Percentiles rank a stretch among this genome's conserved stretches.
Conservation (phyloP, 2,888 invertebrate genomes). For the Lapara coniferarum region DNA sequence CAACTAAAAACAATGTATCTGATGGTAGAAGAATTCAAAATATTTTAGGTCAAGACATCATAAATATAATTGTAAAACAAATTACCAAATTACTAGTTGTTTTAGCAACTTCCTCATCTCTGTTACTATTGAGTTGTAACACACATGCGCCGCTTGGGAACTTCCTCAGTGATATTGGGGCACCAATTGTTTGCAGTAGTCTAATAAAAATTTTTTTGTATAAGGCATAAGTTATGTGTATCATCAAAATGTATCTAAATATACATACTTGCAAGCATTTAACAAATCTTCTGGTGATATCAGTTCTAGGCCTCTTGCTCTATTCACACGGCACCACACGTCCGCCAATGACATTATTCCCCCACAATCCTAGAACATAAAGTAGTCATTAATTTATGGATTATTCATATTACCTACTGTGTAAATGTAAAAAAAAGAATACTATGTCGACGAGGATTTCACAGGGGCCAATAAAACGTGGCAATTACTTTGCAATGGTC, state of each 20-base stretch:
- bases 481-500: too few species aligned
- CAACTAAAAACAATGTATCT: too few species aligned
- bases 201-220: conserved; percentile 51
- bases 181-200: conserved; percentile 84
- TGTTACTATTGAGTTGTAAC: conserved; percentile 90
- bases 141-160: conserved; percentile 99
- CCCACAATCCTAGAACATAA: conserved; percentile 88
- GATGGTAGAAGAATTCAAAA: too few species aligned
- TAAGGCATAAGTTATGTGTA: background rate
- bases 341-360: conserved; percentile 99
- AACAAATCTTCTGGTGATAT: conserved; percentile 98
- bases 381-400: background rate
- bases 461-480: too few species aligned
- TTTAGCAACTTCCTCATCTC: conserved; percentile 88
- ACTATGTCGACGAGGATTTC: too few species aligned
- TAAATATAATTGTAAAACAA: background rate
- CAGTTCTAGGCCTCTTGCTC: conserved; percentile 97
- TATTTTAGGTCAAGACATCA: too few species aligned
- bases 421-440: too few species aligned
- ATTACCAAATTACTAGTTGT: conserved; percentile 86
- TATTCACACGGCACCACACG: conserved; percentile 97
- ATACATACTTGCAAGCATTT: conserved; percentile 90
- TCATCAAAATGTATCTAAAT: conserved; percentile 14
- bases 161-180: conserved; percentile 90
- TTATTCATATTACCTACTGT: too few species aligned